Percentiles rank a stretch among this genome's conserved stretches.
phyloP scores from a whole-genome alignment of 2,113 vertebrate species.

The Dicentrarchus labrax region DNA sequence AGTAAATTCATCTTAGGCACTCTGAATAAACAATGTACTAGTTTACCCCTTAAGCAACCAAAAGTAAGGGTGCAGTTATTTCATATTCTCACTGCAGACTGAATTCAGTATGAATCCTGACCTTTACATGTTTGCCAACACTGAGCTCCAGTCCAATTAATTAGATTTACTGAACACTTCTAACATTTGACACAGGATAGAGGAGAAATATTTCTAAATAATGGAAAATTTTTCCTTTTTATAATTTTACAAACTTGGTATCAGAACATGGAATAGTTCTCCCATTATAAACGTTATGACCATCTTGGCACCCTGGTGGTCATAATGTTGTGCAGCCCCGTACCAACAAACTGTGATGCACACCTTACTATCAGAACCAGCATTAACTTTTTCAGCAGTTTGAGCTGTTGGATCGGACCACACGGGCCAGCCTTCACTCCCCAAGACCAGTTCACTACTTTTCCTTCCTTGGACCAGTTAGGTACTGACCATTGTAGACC shows the following conservation, averaged over 20 bases:
- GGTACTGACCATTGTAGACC: too few species aligned
- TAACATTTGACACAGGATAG: slow-evolving; percentile 5
- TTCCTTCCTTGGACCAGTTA: too few species aligned
- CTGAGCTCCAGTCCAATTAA: slow-evolving; percentile 24
- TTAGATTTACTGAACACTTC: slow-evolving; percentile 11
- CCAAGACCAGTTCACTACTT: too few species aligned
- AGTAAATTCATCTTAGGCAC: neutral
- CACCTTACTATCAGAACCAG: too few species aligned
- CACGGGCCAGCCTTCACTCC: too few species aligned
- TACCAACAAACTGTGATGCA: too few species aligned
- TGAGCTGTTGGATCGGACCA: too few species aligned
- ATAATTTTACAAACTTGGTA: neutral
- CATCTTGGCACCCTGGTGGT: too few species aligned
- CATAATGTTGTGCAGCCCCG: too few species aligned
- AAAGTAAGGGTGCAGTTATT: slow-evolving; percentile 11
- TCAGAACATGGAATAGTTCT: neutral
- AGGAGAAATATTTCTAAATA: neutral
- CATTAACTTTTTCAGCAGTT: too few species aligned
- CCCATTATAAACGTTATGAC: too few species aligned
- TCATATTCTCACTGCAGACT: slow-evolving; percentile 15
- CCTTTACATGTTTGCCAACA: slow-evolving; percentile 31
- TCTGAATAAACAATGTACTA: slow-evolving; percentile 25
- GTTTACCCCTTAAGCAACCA: slow-evolving; percentile 14
- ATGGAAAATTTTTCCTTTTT: neutral
- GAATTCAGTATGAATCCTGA: slow-evolving; percentile 13